Conservation (phyloP, 2,113 vertebrate species). For the Aptenodytes patagonicus region DNA sequence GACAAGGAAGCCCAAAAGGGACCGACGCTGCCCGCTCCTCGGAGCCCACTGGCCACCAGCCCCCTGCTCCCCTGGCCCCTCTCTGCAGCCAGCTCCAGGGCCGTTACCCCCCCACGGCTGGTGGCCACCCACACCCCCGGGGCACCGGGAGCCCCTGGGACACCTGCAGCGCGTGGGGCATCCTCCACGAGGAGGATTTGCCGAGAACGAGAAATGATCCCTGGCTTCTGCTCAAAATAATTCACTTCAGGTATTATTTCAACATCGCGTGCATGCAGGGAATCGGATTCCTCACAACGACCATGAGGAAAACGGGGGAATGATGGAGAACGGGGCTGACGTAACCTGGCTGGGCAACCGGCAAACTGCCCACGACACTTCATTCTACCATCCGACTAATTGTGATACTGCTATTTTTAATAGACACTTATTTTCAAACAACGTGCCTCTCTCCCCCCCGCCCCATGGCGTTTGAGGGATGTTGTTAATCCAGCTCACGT, state of each 20-base stretch:
- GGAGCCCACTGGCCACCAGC: not conserved
- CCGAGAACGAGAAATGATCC: not conserved
- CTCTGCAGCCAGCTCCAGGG: not conserved
- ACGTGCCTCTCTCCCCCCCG: rapidly evolving
- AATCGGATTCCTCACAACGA: not conserved
- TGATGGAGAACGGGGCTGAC: not conserved
- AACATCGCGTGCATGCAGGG: rapidly evolving
- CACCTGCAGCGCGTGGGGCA: rapidly evolving
- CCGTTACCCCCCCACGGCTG: rapidly evolving
- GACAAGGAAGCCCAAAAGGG: not conserved
- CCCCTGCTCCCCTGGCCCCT: not conserved
- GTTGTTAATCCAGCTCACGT: not conserved
- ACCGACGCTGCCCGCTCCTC: not conserved
- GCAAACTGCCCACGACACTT: not conserved
- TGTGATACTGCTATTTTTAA: not conserved
- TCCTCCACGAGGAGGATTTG: not conserved
- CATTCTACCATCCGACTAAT: not conserved
- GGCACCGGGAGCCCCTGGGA: rapidly evolving
- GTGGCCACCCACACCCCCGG: not conserved
- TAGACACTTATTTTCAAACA: not conserved
- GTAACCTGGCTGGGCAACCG: not conserved
- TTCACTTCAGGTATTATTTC: not conserved
- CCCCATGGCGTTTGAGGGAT: not conserved
- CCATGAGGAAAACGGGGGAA: not conserved
- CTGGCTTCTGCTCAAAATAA: slow-evolving; percentile 17